Base-by-base conservation (phyloP, 2,888 invertebrate genomes). In the Nomada fabriciana region DNA sequence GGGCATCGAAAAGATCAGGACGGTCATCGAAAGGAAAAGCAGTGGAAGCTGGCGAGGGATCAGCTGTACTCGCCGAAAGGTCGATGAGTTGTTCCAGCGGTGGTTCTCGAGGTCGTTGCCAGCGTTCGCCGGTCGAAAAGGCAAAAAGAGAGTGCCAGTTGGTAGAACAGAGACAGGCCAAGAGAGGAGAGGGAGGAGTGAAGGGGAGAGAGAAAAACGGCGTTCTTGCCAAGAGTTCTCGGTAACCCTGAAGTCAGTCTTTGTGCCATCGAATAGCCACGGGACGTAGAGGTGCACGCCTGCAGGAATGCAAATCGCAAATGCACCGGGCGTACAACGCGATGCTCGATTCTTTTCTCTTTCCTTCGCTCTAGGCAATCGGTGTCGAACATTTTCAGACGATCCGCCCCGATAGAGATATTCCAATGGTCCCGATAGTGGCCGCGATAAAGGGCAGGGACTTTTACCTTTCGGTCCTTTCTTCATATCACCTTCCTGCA, bases 211-310 rank as follows among this genome's bases (percentile, higher is more conserved):
- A 83, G 79, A 88, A 82, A 85, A 83, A 83, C 70, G 78, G 80
- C 76, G 78, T 74, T 88, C 76, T 74, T 79, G 80, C 79, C 83
- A 79, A 77, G 79, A 83, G 85, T 87, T 87, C 86, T 85, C 74
- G 87, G 85, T 87, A 87, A 84, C 80, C 83, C 88, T 89, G 88
- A 89, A 90, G 90, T 89, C 88, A 72, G 87, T 88, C 90, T 90
- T 90, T 90, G 90, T 90, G 87, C 85, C 87, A 82, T 82, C 80
- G 83, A 80, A 80, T 86, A 85, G 81, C 83, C 73, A 78, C 76
- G 78, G 80, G 52, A 73, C 82, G 84, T 69, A 80, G 84, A 85
- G 86, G 81, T 76, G 88, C 79, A 74, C 80, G 86, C 86, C 79
- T 84, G 85, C 81, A 82, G 82, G 87, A 89, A 89, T 88, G 89